phyloP scores from a whole-genome alignment of 1,140 invertebrate genomes.

The Trissolcus basalis region DNA sequence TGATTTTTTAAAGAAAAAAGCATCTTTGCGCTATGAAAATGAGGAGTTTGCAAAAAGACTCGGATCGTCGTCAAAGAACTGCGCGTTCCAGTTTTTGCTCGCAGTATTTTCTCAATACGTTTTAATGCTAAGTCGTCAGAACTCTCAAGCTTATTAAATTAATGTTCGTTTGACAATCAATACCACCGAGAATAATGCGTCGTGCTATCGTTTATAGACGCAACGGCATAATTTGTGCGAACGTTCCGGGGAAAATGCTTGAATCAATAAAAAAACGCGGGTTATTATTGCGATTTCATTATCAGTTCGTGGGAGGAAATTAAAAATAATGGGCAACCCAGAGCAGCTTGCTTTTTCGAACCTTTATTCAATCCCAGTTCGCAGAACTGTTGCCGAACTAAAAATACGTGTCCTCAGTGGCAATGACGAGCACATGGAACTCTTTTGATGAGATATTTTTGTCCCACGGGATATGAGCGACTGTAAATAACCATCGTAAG shows the following conservation, averaged over 20 bases:
- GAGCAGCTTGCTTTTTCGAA: slow-evolving; percentile 50
- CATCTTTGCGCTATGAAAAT: slow-evolving; percentile 5
- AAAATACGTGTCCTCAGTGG: slow-evolving; percentile 64
- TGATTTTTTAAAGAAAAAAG: slow-evolving; percentile 1
- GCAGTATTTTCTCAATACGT: slow-evolving; percentile 17
- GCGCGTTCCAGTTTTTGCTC: slow-evolving; percentile 6
- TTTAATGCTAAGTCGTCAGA: slow-evolving; percentile 14
- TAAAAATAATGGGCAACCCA: too few relatives aligned
- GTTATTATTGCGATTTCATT: too few relatives aligned
- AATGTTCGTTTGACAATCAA: slow-evolving; percentile 7
- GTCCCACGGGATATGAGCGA: slow-evolving; percentile 18
- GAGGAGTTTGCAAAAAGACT: slow-evolving; percentile 17
- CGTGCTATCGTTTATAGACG: slow-evolving; percentile 6
- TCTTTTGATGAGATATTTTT: slow-evolving; percentile 35
- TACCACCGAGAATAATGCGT: neutral
- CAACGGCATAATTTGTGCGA: too few relatives aligned
- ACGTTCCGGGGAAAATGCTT: too few relatives aligned
- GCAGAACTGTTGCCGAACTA: slow-evolving; percentile 66
- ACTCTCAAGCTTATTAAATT: slow-evolving; percentile 29
- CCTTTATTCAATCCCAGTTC: slow-evolving; percentile 67
- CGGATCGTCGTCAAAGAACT: slow-evolving; percentile 18
- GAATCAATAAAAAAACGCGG: too few relatives aligned
- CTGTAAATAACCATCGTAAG: slow-evolving; percentile 22
- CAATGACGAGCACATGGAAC: slow-evolving; percentile 56
- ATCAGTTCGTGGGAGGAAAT: too few relatives aligned